Evolutionary conservation across 2,797 vertebrate genomes (phyloP), one percentile per base, ranked within the genome.

Genomic region (Argyrosomus regius): DNA sequence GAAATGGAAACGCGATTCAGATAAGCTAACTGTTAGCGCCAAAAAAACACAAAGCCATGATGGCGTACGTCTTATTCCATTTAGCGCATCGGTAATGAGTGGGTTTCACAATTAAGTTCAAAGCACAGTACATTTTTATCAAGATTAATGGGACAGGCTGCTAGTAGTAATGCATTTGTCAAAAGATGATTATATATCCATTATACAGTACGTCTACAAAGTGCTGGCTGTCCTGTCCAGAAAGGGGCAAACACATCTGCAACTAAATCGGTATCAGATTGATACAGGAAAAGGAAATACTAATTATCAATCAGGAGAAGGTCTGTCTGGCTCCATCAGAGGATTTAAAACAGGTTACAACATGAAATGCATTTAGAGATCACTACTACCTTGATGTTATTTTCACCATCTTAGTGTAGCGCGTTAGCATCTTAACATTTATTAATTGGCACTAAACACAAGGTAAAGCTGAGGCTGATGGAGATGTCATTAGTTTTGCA

Each of bases 1-100:
- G 83, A 88, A 67, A 57, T 72, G 58, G 57, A 86, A 84, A 84
- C 68, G 65, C 8, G 66, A 56, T 57, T 83, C 6, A 74, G 69
- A 81, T 48, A 43, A 72, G 53, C 54, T 57, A 71, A 61, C 54
- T 49, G 56, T 59, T 64, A 59, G 59, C 18, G 10, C 6, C 31
- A 43, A 43, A 48, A 67, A 74, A 57, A 43, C 54, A 80, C 24
- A 8, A 56, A 3, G n/a, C 63, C 31, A 13, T 54, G 13, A 71
- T 35, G 66, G 6, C 72, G 24, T 17, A 31, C 60, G 17, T 20
- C 54, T 68, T 63, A 7, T 56, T 80, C 68, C 49, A 81, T 68
- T 43, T 57, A 35, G 64, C n/a, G 59, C 17, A 45, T 22, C 41
- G 20, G 35, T 63, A 31, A 70, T 70, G 45, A 39, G 39, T 5